phyloP scores from a whole-genome alignment of 2,113 vertebrate genomes.

The Xenopus laevis region DNA sequence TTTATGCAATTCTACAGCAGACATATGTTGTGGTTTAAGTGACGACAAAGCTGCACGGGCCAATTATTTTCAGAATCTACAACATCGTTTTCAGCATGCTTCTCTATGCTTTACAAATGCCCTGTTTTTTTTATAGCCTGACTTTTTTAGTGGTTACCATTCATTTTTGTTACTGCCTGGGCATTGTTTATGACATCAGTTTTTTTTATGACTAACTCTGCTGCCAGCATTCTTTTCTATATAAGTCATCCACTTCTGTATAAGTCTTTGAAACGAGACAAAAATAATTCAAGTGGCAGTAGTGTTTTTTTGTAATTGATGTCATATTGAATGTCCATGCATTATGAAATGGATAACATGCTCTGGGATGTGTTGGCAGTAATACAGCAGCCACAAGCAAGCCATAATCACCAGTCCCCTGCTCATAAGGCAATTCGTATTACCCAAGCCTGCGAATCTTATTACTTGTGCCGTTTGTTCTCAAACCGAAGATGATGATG shows the following conservation, averaged over 20 bases:
- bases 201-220: constrained; percentile 38
- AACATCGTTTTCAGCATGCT: background rate
- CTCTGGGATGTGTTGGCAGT: constrained; percentile 36
- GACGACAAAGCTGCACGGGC: constrained; percentile 12
- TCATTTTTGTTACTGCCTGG: constrained; percentile 22
- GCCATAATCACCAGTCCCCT: constrained; percentile 43
- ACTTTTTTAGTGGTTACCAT: constrained; percentile 28
- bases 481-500: constrained; percentile 24
- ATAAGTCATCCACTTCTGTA: constrained; percentile 36
- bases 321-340: constrained; percentile 43
- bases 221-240: constrained; percentile 41
- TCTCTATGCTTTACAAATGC: background rate
- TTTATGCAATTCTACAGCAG: constrained; percentile 21
- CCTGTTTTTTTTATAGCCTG: constrained; percentile 33
- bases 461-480: constrained; percentile 21
- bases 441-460: constrained; percentile 33
- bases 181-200: constrained; percentile 45
- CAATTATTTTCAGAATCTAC: constrained; percentile 9
- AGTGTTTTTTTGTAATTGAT: constrained; percentile 39
- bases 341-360: constrained; percentile 47
- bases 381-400: constrained; percentile 38
- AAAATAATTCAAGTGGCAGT: constrained; percentile 45
- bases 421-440: constrained; percentile 35
- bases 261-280: constrained; percentile 33
- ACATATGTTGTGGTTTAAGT: constrained; percentile 42